Evolutionary conservation across 2,797 vertebrate genomes (phyloP), one percentile per base, ranked within the genome.

Genomic region (Sarcoramphus papa): DNA sequence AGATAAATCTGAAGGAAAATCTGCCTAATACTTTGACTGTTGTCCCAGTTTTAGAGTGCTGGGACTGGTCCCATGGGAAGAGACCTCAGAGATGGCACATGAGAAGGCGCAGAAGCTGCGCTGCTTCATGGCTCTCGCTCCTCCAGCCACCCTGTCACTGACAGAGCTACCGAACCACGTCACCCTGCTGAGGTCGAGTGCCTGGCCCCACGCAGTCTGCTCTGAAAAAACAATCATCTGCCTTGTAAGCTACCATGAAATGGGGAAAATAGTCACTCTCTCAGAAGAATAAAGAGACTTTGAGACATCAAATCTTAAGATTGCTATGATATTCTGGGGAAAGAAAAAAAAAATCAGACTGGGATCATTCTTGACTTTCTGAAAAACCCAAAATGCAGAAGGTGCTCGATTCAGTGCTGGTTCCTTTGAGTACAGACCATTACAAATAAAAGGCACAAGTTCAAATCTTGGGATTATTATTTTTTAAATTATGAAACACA

Each of bases 151-250:
- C 35, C n/a, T 65, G 54, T 25, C 60, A 23, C 48, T 47, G 62
- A 35, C 8, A 19, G 28, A 65, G 30, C 16, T 28, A 22, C 17
- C 56, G 31, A 31, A 63, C 17, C 3, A 1, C 0, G 1, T 40
- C 12, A 0, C 2, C 43, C 25, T 69, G 68, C 8, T 1, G 1
- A 89, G 56, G n/a, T 5, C 4, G 2, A 31, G 20, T 22, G 53
- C n/a, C 43, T 73, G 59, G 45, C 7, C 45, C 41, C 30, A 20
- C 0, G 0, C 31, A 41, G 21, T 41, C 51, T 1, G 1, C 60
- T 74, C 75, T 6, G 9, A 68, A 60, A 79, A 94, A 87, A 12
- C 10, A 70, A 23, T 41, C 37, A 86, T 60, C 64, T 85, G 28
- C 45, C 82, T 65, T 53, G 14, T 48, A 64, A 85, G n/a, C 10